A percentile compares a stretch with the other conserved stretches of the same genome.
Conservation (phyloP, 2,888 invertebrate species). For the Mesochorus sp. region DNA sequence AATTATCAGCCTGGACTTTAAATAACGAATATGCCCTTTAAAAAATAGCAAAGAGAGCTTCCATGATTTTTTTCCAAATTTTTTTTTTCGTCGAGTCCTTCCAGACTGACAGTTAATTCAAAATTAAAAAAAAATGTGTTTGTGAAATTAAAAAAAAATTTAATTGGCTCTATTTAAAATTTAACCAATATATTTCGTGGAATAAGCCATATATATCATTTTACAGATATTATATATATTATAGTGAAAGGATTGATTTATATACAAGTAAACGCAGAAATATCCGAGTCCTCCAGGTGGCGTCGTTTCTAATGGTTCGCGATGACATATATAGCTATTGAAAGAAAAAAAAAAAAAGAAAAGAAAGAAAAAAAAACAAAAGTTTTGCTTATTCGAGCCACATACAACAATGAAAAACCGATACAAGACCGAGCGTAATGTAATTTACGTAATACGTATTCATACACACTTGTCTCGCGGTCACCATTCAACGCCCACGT, state of each 20-base stretch:
- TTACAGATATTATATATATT: background rate
- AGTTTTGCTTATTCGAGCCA: background rate
- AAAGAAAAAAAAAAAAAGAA: background rate
- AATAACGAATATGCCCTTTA: no score
- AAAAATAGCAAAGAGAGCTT: no score
- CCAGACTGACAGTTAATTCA: no score
- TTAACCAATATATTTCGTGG: background rate
- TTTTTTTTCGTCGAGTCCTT: no score
- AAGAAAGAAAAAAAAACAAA: background rate
- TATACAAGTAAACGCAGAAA: constrained; percentile 42
- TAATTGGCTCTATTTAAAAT: background rate
- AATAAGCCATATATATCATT: background rate
- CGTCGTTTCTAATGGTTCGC: background rate
- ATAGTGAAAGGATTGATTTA: constrained; percentile 45
- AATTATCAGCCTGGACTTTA: no score
- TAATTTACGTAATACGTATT: constrained; percentile 35
- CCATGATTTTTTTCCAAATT: no score
- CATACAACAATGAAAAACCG: background rate
- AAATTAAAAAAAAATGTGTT: no score
- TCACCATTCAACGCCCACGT: constrained; percentile 66
- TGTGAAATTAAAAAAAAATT: no score
- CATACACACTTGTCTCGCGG: constrained; percentile 11
- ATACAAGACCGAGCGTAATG: background rate
- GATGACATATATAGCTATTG: background rate
- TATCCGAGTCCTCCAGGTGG: constrained; percentile 12